Evolutionary conservation across 2,113 vertebrate genomes (phyloP), one percentile per base, ranked within the genome.

Genomic region (Brienomyrus longianalis): DNA sequence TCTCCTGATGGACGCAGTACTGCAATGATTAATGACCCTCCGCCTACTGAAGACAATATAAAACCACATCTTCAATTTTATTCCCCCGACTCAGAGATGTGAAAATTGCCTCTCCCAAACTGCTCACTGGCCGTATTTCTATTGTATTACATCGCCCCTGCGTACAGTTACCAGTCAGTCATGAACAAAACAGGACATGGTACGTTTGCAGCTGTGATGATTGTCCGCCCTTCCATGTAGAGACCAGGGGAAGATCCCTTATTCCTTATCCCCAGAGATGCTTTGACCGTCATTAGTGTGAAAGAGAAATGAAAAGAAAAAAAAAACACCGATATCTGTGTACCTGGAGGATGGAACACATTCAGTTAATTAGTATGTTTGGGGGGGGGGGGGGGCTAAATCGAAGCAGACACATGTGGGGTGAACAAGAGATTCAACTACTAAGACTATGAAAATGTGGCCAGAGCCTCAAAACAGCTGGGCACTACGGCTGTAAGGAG

Each of bases 41-140:
- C 5, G 35, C 56, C 87, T 10, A 47, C 54, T 45, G 35, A 43
- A 39, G 54, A 88, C 87, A 88, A 56, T 56, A 87, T 80, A 83
- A 74, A 83, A 39, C 50, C 88, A 83, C 70, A 54, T 89, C 74
- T 27, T 43, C 48, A n/a, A 56, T 56, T 89, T 31, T 56, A 48
- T 83, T 89, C 39, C 77, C 39, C 50, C 51, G 56, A 45, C 56
- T 52, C 88, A 54, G 45, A 51, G 11, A 80, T 19, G 27, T 89
- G 88, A 89, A 35, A 66, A 54, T 83, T 56, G 31, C 88, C 31
- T 54, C 54, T 54, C 77, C 51, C 70, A 89, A 83, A 83, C 43
- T 89, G 48, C 50, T 89, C 51, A 89, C 70, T 77, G 77, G 88
- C 27, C 51, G 23, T 39, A 48, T 39, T 80, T n/a, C 31, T 74